Conservation (phyloP, 2,888 invertebrate species). For the Agrotis exclamationis region DNA sequence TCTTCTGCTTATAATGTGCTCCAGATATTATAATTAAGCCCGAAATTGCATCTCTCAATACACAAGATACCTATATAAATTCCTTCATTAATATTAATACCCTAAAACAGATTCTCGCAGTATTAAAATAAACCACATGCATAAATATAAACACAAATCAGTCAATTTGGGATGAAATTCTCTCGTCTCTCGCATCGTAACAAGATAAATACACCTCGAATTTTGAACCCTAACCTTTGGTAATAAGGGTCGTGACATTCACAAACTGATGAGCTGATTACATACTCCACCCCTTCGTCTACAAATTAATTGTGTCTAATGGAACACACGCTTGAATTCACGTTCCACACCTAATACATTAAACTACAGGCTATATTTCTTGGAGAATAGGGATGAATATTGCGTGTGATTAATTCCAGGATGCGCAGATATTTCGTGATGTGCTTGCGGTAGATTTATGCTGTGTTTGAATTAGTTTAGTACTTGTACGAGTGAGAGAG, state of each 20-base stretch:
- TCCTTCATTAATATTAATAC: conserved; percentile 31
- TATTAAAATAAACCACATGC: conserved; percentile 44
- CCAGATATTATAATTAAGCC: too few species aligned
- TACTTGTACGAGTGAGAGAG: conserved; percentile 49
- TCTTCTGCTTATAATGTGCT: neutral
- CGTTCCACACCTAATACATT: conserved; percentile 46
- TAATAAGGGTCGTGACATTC: conserved; percentile 51
- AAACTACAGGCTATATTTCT: conserved; percentile 37
- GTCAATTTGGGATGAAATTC: conserved; percentile 64
- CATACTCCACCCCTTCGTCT: conserved; percentile 64
- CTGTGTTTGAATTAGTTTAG: conserved; percentile 56
- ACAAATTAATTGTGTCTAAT: conserved; percentile 84
- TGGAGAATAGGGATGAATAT: conserved; percentile 37
- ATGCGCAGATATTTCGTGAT: conserved; percentile 46
- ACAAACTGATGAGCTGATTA: conserved; percentile 59
- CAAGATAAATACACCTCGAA: conserved; percentile 32
- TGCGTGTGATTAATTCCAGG: conserved; percentile 20
- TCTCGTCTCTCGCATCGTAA: conserved; percentile 45
- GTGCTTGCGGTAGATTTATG: conserved; percentile 52
- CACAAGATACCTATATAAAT: conserved; percentile 3
- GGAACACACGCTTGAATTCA: conserved; percentile 76
- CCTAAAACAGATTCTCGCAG: conserved; percentile 22
- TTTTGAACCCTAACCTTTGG: conserved; percentile 46
- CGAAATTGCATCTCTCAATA: neutral
- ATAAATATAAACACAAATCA: conserved; percentile 60